phyloP scores from a whole-genome alignment of 2,888 invertebrate genomes.

The Thysanoteuthis rhombus region DNA sequence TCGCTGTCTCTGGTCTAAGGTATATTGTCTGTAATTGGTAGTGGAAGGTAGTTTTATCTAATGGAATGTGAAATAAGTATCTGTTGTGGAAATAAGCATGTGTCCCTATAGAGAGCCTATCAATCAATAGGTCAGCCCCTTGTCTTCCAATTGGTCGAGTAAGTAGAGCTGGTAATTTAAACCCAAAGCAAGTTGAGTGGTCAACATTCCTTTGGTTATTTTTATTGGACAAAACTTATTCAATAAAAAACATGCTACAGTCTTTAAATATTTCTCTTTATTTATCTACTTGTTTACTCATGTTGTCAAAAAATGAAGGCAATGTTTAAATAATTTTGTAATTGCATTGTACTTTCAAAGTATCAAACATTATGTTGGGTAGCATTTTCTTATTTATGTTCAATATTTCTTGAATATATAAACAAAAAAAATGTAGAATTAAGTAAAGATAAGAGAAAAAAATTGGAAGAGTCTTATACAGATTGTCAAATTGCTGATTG shows the following conservation, averaged over 20 bases:
- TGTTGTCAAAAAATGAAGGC: too few relatives aligned
- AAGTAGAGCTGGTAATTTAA: background rate
- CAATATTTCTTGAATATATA: too few relatives aligned
- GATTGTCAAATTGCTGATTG: too few relatives aligned
- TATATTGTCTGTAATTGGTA: background rate
- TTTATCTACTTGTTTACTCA: background rate
- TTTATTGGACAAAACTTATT: background rate
- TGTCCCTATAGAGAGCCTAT: background rate
- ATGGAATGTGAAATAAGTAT: constrained; percentile 12
- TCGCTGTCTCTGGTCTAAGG: too few relatives aligned
- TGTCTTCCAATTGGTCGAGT: background rate
- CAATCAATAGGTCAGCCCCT: background rate
- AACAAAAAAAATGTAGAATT: too few relatives aligned
- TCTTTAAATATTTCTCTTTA: background rate
- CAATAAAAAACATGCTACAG: background rate
- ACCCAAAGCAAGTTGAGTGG: background rate
- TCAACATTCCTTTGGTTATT: background rate
- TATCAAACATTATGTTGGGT: too few relatives aligned
- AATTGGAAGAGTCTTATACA: too few relatives aligned
- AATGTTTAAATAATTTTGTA: too few relatives aligned
- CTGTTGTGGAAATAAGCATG: background rate
- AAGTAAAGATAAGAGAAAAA: too few relatives aligned
- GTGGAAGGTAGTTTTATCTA: background rate
- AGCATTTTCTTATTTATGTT: too few relatives aligned
- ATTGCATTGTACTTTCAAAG: too few relatives aligned